These are phyloP conservation scores for Papilio elwesi DNA, from an alignment of 2,888 invertebrate genomes.

Conservation along the genomic window DNA sequence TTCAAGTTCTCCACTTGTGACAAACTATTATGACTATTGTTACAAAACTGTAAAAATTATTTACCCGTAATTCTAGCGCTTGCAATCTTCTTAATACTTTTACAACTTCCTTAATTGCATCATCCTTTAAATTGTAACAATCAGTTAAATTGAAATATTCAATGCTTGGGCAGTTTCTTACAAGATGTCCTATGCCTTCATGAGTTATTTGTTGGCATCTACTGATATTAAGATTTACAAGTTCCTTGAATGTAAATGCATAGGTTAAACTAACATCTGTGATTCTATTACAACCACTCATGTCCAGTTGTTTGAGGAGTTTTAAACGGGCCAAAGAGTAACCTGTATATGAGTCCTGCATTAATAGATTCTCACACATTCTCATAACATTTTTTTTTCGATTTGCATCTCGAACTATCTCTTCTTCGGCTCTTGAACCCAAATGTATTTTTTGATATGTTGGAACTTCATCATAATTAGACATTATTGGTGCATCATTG, in stretches of 20 bases:
- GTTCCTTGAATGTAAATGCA: constrained; percentile 87
- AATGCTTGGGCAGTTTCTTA: constrained; percentile 87
- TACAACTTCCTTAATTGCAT: constrained; percentile 74
- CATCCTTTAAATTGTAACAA: constrained; percentile 88
- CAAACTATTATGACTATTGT: not conserved
- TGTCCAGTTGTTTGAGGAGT: constrained; percentile 84
- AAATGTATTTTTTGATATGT: constrained; percentile 79
- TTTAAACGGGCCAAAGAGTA: constrained; percentile 83
- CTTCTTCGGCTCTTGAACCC: constrained; percentile 87
- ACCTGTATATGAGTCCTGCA: constrained; percentile 70
- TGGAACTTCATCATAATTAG: constrained; percentile 59
- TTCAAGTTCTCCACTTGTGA: not conserved
- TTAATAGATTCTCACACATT: constrained; percentile 82
- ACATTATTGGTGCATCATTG: constrained; percentile 66
- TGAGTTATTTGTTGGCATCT: constrained; percentile 88
- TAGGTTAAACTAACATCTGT: constrained; percentile 89
- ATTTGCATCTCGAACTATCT: constrained; percentile 87
- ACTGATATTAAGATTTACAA: constrained; percentile 85
- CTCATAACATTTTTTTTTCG: constrained; percentile 86
- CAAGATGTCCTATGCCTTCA: constrained; percentile 85
- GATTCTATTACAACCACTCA: constrained; percentile 88
- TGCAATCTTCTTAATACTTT: constrained; percentile 77
- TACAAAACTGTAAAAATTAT: not conserved
- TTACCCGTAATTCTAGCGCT: constrained; percentile 84
- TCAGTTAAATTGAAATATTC: constrained; percentile 87